These are phyloP conservation scores for Drosophila monieri DNA, from an alignment of 2,888 invertebrate genomes.

Conservation along the genomic window DNA sequence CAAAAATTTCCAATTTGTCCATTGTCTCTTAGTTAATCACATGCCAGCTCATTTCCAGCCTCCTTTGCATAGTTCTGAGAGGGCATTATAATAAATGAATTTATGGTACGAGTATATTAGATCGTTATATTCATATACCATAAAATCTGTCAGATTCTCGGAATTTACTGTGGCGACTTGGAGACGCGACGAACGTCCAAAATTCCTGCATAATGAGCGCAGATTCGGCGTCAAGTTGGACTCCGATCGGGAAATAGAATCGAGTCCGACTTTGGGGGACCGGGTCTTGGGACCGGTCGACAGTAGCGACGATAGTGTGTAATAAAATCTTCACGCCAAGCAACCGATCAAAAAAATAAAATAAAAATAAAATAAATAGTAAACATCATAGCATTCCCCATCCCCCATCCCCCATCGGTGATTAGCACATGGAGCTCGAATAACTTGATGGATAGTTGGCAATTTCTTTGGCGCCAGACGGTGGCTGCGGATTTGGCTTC, in stretches of 20 bases:
- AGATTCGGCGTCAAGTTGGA: slow-evolving; percentile 47
- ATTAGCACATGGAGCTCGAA: slow-evolving; percentile 68
- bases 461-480: slow-evolving; percentile 78
- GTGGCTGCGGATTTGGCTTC: slow-evolving; percentile 7
- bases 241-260: slow-evolving; percentile 61
- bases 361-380: slow-evolving; percentile 6
- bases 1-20: background rate
- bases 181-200: slow-evolving; percentile 48
- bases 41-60: background rate
- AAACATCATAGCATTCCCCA: slow-evolving; percentile 27
- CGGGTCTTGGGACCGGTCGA: slow-evolving; percentile 56
- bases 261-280: slow-evolving; percentile 37
- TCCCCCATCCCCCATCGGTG: slow-evolving; percentile 24
- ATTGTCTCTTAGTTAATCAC: background rate
- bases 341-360: slow-evolving; percentile 4
- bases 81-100: slow-evolving; percentile 40
- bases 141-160: slow-evolving; percentile 54
- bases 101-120: slow-evolving; percentile 43
- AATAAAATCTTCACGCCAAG: slow-evolving; percentile 67
- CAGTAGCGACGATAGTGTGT: slow-evolving; percentile 61
- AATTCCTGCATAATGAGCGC: slow-evolving; percentile 71
- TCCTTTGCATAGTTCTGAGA: slow-evolving; percentile 19
- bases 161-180: slow-evolving; percentile 70
- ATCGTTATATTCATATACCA: slow-evolving; percentile 32
- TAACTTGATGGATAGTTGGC: slow-evolving; percentile 69